Base-by-base conservation (phyloP, 2,113 vertebrate species). In the Glaucomys volans region DNA sequence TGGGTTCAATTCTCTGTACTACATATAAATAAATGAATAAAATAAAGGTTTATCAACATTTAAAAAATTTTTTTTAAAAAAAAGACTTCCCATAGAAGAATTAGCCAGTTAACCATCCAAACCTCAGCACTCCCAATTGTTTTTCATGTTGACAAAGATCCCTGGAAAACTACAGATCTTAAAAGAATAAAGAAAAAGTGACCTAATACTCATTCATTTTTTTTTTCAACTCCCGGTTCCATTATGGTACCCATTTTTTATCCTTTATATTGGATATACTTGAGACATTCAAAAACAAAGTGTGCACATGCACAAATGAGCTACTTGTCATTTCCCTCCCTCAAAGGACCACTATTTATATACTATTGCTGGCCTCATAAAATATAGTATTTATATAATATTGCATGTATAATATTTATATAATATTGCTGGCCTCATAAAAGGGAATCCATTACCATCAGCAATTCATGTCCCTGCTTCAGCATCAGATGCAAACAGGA, bases 331-430 rank as follows among this genome's bases (percentile, higher is more conserved):
- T 90, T 86, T 93, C 71, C 96, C 82, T 96, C 62, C 90, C 96
- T 96, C 80, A 44, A 94, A 96, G 84, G 97, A 96, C 85, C 97
- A 95, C 82, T 81, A 79, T 87, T 97, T 96, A 97, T 85, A 74
- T 86, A 97, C 96, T 82, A 95, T 74, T 86, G 83, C 86, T 87
- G 71, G 66, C 57, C 71, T 97, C 85, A 90, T 88, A 94, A 57
- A 94, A 92, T 47, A 47, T 47, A 47, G 9, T 47, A 47, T 47
- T 47, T 47, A 47, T 47, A 47, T 47, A 47, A 47, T 47, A 47
- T 47, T 47, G 7, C 44, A 47, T 9, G 9, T 47, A 47, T 47
- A 47, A 47, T 76, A 79, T 87, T 97, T 96, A 97, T 85, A 74
- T 87, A 97, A 96, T 83, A 95, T 75, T 86, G 86, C 86, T 89